These are phyloP conservation scores for Hucho hucho DNA, from an alignment of 2,113 vertebrate species.

Conservation along the genomic window DNA sequence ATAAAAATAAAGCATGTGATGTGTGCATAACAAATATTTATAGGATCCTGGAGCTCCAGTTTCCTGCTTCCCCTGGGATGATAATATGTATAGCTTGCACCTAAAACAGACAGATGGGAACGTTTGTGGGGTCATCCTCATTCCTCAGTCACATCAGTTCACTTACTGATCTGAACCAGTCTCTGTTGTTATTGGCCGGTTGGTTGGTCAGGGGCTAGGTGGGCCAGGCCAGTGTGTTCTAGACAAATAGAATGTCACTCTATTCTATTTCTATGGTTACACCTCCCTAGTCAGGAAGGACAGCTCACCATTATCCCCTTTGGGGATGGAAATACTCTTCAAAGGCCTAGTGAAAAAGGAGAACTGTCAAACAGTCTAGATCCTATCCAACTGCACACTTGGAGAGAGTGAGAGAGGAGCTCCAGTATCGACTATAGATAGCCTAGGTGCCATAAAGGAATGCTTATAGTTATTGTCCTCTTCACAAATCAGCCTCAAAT, in stretches of 20 bases:
- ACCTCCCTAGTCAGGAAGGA: background rate
- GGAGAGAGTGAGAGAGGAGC: background rate
- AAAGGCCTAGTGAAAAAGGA: conserved; percentile 13
- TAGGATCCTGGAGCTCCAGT: conserved; percentile 59
- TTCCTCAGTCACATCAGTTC: background rate
- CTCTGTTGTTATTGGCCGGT: background rate
- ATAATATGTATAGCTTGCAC: conserved; percentile 27
- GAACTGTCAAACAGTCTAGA: background rate
- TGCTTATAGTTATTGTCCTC: conserved; percentile 25
- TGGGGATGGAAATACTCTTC: conserved; percentile 11
- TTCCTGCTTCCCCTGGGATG: conserved; percentile 45
- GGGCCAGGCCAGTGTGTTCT: background rate
- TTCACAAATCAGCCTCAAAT: background rate
- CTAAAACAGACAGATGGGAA: conserved; percentile 14
- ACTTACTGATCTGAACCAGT: conserved; percentile 3
- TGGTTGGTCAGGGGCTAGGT: background rate
- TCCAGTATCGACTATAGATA: background rate
- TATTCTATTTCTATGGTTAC: background rate
- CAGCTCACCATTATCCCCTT: conserved; percentile 18
- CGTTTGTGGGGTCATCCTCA: conserved; percentile 32
- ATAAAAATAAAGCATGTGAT: conserved; percentile 9
- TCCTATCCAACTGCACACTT: background rate
- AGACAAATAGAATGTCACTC: no score
- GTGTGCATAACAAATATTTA: conserved; percentile 59
- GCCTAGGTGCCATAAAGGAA: conserved; percentile 11